Base-by-base conservation (phyloP, 2,797 vertebrate genomes). In the Nyctalus aviator region DNA sequence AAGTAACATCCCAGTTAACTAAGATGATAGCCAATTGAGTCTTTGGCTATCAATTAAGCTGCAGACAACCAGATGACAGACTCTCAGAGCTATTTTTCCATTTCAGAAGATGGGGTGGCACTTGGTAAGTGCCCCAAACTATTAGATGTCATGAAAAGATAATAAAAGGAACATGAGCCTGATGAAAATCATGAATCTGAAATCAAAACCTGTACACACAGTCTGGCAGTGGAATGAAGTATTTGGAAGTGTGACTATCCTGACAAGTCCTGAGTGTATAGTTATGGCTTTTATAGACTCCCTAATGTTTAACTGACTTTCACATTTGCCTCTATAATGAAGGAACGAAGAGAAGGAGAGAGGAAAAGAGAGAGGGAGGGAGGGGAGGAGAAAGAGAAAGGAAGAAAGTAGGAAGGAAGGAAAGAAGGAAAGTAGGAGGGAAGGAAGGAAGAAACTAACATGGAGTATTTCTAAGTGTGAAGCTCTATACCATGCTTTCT, bases 101-200 rank as follows among this genome's bases (percentile, higher is more conserved):
- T 88, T 89, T 79, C 32, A 50, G 71, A 88, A 96, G 93, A 55
- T n/a, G 73, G 77, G 59, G 62, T 48, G 41, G 44, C 86, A 79
- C 27, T 13, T 2, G 62, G 77, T 23, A 73, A 69, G 37, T 37
- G 73, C 27, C 92, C 44, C 21, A n/a, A 88, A 78, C 66, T 59
- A n/a, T 66, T 73, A 41, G 30, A 20, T 50, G 41, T 44, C 59
- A 25, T 69, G 55, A 66, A 48, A 55, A 86, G 90, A 75, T 69
- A 59, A 44, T 46, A 30, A 64, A 95, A 89, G 53, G 12, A 91
- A 48, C 30, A 50, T 5, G 4, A 82, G 76, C 12, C 71, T 68
- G 27, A 48, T 57, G 59, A 87, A 87, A 95, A 77, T 32, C 32
- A 44, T 18, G 32, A 90, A 69, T 48, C 72, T 30, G 71, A 93